phyloP scores from a whole-genome alignment of 2,888 invertebrate genomes.

The Meganola albula region DNA sequence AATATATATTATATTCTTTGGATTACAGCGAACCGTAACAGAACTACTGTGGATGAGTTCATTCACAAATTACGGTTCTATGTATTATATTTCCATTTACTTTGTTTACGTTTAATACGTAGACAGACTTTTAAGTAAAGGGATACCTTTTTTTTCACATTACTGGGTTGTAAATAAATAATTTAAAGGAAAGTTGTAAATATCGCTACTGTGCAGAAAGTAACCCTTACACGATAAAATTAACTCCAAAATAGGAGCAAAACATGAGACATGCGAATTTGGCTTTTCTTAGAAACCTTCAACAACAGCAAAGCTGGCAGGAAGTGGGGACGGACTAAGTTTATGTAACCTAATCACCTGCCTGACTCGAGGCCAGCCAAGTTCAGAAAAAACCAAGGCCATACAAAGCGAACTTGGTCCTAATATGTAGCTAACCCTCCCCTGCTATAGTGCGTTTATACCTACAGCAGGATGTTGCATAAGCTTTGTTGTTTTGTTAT shows the following conservation, averaged over 20 bases:
- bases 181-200: too few relatives aligned
- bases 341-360: conserved; percentile 78
- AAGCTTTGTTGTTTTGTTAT: conserved; percentile 74
- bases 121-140: too few relatives aligned
- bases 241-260: conserved; percentile 58
- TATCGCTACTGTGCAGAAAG: too few relatives aligned
- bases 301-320: conserved; percentile 73
- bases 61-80: too few relatives aligned
- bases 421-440: conserved; percentile 62
- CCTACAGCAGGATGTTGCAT: conserved; percentile 74
- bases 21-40: conserved; percentile 13
- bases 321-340: conserved; percentile 73
- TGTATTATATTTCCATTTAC: too few relatives aligned
- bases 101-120: too few relatives aligned
- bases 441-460: conserved; percentile 44
- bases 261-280: conserved; percentile 63
- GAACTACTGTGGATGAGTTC: too few relatives aligned
- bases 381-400: conserved; percentile 72
- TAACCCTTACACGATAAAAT: conserved; percentile 47
- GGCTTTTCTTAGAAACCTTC: conserved; percentile 67
- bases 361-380: conserved; percentile 60
- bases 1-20: conserved; percentile 24
- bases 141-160: too few relatives aligned
- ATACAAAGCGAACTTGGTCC: conserved; percentile 55
- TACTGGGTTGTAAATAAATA: too few relatives aligned